These are phyloP conservation scores for Tigriopus californicus DNA, from an alignment of 2,888 invertebrate species.

Conservation along the genomic window DNA sequence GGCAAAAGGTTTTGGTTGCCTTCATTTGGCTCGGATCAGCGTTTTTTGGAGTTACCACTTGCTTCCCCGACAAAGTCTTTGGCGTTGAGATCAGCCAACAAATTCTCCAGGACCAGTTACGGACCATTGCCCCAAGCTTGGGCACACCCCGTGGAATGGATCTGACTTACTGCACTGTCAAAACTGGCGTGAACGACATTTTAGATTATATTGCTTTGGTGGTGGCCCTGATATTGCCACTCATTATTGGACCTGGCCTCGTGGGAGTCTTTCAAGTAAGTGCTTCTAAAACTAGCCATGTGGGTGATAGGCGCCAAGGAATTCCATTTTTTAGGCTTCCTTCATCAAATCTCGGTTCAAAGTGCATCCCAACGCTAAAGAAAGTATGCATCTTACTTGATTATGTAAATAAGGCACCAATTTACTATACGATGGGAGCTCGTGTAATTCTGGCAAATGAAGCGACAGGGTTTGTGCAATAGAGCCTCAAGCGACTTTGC, in stretches of 20 bases:
- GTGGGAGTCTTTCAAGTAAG: constrained; percentile 10
- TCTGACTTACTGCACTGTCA: constrained; percentile 1
- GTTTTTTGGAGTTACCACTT: constrained; percentile 2
- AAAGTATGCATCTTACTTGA: too few species aligned
- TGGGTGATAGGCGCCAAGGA: too few species aligned
- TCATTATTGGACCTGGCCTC: constrained; percentile 11
- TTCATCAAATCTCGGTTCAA: too few species aligned
- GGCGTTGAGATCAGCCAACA: not conserved
- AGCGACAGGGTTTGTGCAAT: too few species aligned
- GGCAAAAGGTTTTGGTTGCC: constrained; percentile 1
- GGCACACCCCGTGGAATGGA: not conserved
- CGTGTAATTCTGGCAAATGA: too few species aligned
- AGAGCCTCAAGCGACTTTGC: too few species aligned
- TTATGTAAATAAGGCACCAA: too few species aligned
- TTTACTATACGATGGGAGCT: too few species aligned
- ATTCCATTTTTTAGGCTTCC: too few species aligned
- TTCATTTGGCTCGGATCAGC: constrained; percentile 1
- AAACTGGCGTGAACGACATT: constrained; percentile 12
- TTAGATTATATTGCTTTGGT: constrained; percentile 10
- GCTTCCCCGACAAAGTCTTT: constrained; percentile 5
- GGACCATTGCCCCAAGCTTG: not conserved
- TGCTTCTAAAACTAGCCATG: too few species aligned
- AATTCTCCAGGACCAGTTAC: not conserved
- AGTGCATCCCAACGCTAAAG: too few species aligned
- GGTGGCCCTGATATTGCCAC: constrained; percentile 2